Evolutionary conservation across 2,888 invertebrate species (phyloP).

Genomic region (Cristatella mucedo): DNA sequence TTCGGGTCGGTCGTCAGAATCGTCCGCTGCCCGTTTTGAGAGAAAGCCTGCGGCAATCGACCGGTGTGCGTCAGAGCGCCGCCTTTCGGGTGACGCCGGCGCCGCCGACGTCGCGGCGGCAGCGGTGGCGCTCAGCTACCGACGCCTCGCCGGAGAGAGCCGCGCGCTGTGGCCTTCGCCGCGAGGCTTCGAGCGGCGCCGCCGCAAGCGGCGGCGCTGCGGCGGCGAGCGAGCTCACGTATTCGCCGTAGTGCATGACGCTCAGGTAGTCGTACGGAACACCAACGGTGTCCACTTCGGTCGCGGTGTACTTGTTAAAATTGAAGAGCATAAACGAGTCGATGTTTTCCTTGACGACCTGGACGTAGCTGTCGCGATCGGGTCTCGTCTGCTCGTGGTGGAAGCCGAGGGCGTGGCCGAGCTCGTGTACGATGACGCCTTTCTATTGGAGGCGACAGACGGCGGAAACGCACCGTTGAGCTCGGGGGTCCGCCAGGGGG

Average conservation of each 20-base stretch:
- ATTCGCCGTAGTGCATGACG: constrained; percentile 22
- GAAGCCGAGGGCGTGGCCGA: constrained; percentile 24
- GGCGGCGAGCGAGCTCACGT: constrained; percentile 15
- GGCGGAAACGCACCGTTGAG: too few species aligned
- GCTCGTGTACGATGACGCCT: constrained; percentile 20
- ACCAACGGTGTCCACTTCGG: constrained; percentile 14
- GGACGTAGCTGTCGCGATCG: constrained; percentile 18
- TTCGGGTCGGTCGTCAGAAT: constrained; percentile 20
- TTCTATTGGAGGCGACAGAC: too few species aligned
- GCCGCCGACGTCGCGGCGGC: too few species aligned
- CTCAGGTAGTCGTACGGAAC: constrained; percentile 23
- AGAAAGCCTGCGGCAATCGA: constrained; percentile 17
- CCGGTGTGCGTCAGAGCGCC: too few species aligned
- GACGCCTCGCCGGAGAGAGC: too few species aligned
- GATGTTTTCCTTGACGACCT: constrained; percentile 14
- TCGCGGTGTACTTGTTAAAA: constrained; percentile 16
- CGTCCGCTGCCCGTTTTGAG: constrained; percentile 19
- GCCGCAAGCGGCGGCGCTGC: too few species aligned
- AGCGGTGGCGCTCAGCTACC: too few species aligned
- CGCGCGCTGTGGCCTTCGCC: too few species aligned
- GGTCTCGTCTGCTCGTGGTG: constrained; percentile 24
- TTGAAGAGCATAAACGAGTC: constrained; percentile 15
- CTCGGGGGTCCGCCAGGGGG: too few species aligned
- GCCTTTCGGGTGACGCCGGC: too few species aligned
- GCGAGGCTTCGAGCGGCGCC: too few species aligned